Evolutionary conservation across 1,140 invertebrate species (phyloP), one percentile per base, ranked within the genome.

Genomic region (Lepidurus apus): DNA sequence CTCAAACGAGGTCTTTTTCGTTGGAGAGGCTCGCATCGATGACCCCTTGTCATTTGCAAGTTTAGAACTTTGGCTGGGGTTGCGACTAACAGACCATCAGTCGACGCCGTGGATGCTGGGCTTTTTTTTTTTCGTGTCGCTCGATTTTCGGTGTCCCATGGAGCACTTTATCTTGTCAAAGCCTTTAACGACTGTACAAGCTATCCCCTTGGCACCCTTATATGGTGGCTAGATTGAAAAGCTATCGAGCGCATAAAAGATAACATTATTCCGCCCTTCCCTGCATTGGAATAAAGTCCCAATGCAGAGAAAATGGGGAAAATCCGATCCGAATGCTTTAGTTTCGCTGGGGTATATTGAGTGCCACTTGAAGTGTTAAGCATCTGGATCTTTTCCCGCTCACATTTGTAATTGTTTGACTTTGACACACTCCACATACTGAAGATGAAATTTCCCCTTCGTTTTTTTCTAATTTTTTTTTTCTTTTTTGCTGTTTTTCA

Each of bases 401-500:
- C 21, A 65, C 6, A 65, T 65, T 65, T 21, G 21, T 65, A n/a
- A 7, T 17, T 21, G 53, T 11, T 65, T 65, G 53, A 65, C 53
- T 47, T 47, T 47, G 45, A 47, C 45, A 47, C 45, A 34, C 34
- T 34, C 34, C 34, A 34, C 34, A 34, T 3, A 34, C 34, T 34
- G 34, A 34, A 34, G 34, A 34, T 2, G 34, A 34, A 34, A 4
- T 34, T 34, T 4, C 34, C 34, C 34, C 34, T 34, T 34, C 34
- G 34, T 65, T 7, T 13, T 1, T 65, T 4, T 65, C 13, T 65
- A 65, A 65, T 65, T 21, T 65, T 78, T 45, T 34, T 7, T 45
- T 34, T 7, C 45, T 65, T 74, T 80, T 81, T 81, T 78, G 81
- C 78, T 81, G 74, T 79, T 82, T 87, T 87, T 47, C 87, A 95